Evolutionary conservation across 2,888 invertebrate species (phyloP).

Genomic region (Frankliniella fusca): DNA sequence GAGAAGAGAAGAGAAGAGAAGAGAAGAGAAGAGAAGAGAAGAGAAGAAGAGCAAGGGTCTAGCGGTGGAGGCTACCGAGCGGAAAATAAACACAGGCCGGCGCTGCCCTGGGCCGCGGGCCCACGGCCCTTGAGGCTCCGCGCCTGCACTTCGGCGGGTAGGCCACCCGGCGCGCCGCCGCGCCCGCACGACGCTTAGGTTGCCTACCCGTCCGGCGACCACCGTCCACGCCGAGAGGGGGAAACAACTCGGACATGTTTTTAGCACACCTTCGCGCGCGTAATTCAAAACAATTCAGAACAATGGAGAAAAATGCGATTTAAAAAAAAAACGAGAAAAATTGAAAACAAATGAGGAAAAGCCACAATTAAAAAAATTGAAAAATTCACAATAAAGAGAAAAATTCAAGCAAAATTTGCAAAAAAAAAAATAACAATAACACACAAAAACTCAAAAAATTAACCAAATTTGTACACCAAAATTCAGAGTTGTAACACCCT

Average conservation of each 20-base stretch:
- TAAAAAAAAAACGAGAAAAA: not conserved
- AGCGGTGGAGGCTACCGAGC: not conserved
- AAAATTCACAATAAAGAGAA: no score
- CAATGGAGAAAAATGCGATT: not conserved
- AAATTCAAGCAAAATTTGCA: no score
- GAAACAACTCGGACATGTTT: no score
- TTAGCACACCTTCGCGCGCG: no score
- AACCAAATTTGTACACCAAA: no score
- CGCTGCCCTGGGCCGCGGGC: not conserved
- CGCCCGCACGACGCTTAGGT: not conserved
- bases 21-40: not conserved
- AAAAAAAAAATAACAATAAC: no score
- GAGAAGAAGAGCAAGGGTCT: not conserved
- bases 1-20: conserved; percentile 1
- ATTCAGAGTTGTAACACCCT: no score
- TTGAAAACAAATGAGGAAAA: no score
- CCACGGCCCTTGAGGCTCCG: not conserved
- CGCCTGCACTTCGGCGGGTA: not conserved
- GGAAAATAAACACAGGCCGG: not conserved
- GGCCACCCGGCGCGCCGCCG: not conserved
- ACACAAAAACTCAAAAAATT: no score
- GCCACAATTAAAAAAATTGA: no score
- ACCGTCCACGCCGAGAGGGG: not conserved
- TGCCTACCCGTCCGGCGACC: not conserved
- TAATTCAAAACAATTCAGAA: no score